phyloP scores from a whole-genome alignment of 2,797 vertebrate genomes.

The Acanthurus lineatus region DNA sequence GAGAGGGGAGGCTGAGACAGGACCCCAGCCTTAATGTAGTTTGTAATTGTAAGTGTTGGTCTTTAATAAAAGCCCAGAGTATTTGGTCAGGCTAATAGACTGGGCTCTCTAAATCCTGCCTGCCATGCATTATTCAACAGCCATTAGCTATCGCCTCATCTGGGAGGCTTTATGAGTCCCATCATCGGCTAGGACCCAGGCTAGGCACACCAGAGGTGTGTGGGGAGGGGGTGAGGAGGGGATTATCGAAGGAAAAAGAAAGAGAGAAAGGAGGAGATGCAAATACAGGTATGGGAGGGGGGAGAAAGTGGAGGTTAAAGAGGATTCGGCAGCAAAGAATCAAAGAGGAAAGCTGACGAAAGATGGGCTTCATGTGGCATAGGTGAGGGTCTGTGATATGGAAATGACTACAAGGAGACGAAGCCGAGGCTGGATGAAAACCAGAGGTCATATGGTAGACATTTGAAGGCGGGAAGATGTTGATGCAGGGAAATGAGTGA shows the following conservation, averaged over 20 bases:
- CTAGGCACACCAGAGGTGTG: constrained; percentile 65
- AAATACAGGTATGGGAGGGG: constrained; percentile 57
- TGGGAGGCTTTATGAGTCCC: constrained; percentile 84
- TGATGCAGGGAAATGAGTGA: constrained; percentile 54
- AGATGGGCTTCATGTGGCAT: constrained; percentile 57
- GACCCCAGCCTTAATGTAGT: constrained; percentile 83
- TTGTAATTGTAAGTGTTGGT: constrained; percentile 88
- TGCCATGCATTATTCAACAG: constrained; percentile 87
- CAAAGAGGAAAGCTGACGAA: constrained; percentile 70
- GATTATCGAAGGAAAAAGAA: constrained; percentile 57
- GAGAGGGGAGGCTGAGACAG: constrained; percentile 63
- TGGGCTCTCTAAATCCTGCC: constrained; percentile 84
- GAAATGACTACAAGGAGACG: constrained; percentile 66
- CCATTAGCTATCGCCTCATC: constrained; percentile 85
- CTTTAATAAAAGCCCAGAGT: constrained; percentile 85
- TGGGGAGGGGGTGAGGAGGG: constrained; percentile 27
- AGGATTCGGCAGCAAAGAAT: constrained; percentile 61
- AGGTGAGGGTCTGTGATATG: constrained; percentile 76
- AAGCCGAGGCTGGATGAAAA: constrained; percentile 68
- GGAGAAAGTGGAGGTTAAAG: constrained; percentile 39
- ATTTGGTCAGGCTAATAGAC: constrained; percentile 87
- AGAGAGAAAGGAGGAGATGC: constrained; percentile 53
- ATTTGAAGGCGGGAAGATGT: constrained; percentile 55
- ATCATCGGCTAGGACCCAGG: constrained; percentile 71
- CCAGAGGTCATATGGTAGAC: constrained; percentile 61